Evolutionary conservation across 2,888 invertebrate genomes (phyloP).

Genomic region (Lithophane ornitopus): DNA sequence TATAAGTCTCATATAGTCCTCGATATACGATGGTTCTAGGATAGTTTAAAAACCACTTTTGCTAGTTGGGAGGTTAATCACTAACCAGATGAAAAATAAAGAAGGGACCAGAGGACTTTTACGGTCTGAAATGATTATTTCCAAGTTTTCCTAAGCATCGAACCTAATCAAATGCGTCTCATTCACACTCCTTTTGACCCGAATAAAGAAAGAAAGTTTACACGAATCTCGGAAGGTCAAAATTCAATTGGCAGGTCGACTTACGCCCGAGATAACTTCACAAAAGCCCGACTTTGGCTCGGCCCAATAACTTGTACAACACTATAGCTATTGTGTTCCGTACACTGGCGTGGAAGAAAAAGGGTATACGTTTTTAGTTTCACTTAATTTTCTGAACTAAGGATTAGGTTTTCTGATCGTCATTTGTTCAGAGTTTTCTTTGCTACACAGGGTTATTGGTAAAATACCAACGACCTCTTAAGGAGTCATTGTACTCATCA

Average conservation of each 20-base stretch:
- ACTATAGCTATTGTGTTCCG: conserved; percentile 62
- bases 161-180: conserved; percentile 34
- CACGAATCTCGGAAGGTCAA: conserved; percentile 51
- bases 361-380: conserved; percentile 20
- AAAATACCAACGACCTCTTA: too few species aligned
- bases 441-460: too few species aligned
- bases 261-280: conserved; percentile 50
- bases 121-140: background rate
- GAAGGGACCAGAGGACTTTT: too few species aligned
- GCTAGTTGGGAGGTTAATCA: too few species aligned
- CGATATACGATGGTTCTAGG: too few species aligned
- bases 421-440: background rate
- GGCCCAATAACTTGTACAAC: conserved; percentile 65
- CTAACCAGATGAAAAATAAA: too few species aligned
- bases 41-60: too few species aligned
- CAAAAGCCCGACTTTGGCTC: conserved; percentile 56
- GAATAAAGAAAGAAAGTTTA: conserved; percentile 38
- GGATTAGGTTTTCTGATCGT: background rate
- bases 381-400: background rate
- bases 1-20: too few species aligned
- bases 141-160: conserved; percentile 2
- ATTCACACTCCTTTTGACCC: conserved; percentile 18
- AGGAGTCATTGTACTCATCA: too few species aligned
- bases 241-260: conserved; percentile 57
- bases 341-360: conserved; percentile 44